Base-by-base conservation (phyloP, 2,113 vertebrate genomes). In the Amia ocellicauda region DNA sequence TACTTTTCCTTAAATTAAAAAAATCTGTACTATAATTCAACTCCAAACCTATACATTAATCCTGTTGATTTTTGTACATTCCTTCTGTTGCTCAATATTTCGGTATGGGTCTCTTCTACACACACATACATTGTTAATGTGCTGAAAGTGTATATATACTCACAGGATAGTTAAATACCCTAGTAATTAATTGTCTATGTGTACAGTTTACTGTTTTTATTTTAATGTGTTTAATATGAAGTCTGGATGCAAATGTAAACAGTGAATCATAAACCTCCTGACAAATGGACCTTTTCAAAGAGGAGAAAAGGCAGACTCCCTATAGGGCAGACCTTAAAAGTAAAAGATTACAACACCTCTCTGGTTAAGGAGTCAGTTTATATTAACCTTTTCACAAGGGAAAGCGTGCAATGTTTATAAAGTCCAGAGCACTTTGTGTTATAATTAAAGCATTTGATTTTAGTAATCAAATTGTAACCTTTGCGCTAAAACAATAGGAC, bases 291-390 rank as follows among this genome's bases (percentile, higher is more conserved):
- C 77, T 78, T 87, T 60, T 82, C 70, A 68, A 68, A 80, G 77
- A 77, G 87, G 88, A 88, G 73, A 85, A 85, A 88, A 71, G 81
- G 53, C 88, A 91, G 88, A 81, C 73, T 78, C 74, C 80, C 75
- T 79, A 76, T 71, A 71, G 62, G 64, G 61, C 28, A 7, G 71
- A 74, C 69, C 79, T 82, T 73, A 84, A 75, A 83, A 80, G 79
- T 73, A 68, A 74, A 74, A 73, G 56, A 81, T 81, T 85, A 83
- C 76, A 74, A 47, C 61, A 51, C 68, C 69, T 68, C 67, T 69
- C 69, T 66, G 65, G 67, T 80, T 22, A 78, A 61, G 63, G 28
- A 74, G 65, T 24, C 72, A 69, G 79, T 78, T 73, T 82, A 63
- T 58, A 45, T 69, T 76, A 77, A 73, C 72, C 74, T 71, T 74